Evolutionary conservation across 2,113 vertebrate species (phyloP).

Genomic region (Pachycephala philippinensis): DNA sequence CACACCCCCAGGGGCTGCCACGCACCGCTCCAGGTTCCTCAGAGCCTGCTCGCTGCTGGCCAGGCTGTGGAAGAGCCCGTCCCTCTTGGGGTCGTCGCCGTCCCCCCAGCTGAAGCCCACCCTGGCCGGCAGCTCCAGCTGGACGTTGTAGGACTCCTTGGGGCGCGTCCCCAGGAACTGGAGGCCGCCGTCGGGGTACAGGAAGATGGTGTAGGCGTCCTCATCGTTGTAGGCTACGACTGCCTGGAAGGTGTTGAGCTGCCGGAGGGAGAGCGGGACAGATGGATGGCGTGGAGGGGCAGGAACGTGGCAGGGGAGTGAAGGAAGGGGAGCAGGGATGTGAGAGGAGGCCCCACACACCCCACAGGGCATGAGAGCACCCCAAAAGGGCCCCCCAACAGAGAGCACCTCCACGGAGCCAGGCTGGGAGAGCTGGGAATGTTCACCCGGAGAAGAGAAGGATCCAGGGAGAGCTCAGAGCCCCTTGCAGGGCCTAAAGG

Average conservation of each 20-base stretch:
- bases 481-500: background rate
- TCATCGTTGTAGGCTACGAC: conserved; percentile 83
- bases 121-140: conserved; percentile 88
- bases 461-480: background rate
- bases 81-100: conserved; percentile 68
- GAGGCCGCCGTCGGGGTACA: conserved; percentile 86
- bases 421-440: background rate
- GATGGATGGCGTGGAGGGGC: accelerated
- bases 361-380: accelerated
- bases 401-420: background rate
- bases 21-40: conserved; percentile 87
- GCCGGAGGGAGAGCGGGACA: background rate
- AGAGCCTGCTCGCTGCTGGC: conserved; percentile 82
- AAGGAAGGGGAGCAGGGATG: background rate
- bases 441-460: background rate
- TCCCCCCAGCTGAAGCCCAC: conserved; percentile 94
- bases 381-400: background rate
- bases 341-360: background rate
- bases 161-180: conserved; percentile 89
- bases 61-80: conserved; percentile 83
- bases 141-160: conserved; percentile 90
- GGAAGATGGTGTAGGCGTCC: conserved; percentile 85
- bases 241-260: conserved; percentile 95
- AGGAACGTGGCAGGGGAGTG: background rate
- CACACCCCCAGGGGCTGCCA: background rate